Evolutionary conservation across 2,113 vertebrate species (phyloP), one percentile per base, ranked within the genome.

Genomic region (Barbus barbus): DNA sequence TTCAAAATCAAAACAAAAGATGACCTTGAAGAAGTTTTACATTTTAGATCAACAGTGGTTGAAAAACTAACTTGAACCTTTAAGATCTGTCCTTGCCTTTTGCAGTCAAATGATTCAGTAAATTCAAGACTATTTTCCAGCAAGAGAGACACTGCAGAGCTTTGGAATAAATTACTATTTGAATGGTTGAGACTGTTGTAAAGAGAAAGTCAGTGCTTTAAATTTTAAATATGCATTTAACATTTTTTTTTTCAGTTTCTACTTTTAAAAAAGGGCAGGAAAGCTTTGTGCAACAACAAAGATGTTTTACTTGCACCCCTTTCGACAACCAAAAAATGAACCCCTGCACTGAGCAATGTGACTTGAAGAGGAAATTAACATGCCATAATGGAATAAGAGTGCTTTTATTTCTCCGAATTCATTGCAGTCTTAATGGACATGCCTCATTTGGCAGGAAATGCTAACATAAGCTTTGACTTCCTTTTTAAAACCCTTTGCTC

Each of bases 321-420:
- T 78, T 61, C n/a, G 13, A 60, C 69, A 72, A 72, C 36, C 20
- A 72, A 44, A 78, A 24, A 77, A 56, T 12, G 51, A 78, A 78
- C 13, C 22, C n/a, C 12, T 24, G 51, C 31, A 58, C 22, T 60
- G 13, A 61, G 13, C 53, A n/a, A n/a, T n/a, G n/a, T n/a, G n/a
- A 77, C 76, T 60, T 78, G 4, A 38, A 9, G 12, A 26, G 56
- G 36, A 41, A 78, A 61, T 78, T 3, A 78, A 41, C 33, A 61
- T 28, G 56, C 18, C 56, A 78, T 20, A 61, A 44, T 26, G 1
- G 6, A 60, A 41, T 60, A 44, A 61, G 18, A 28, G 14, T 44
- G n/a, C 7, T 79, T 26, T 78, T 60, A 36, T 38, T 41, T 24
- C 14, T 56, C 9, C 6, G 56, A 44, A 36, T 61, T 78, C 12